These are phyloP conservation scores for Silurus glanis DNA, from an alignment of 2,113 vertebrate genomes.

Conservation along the genomic window DNA sequence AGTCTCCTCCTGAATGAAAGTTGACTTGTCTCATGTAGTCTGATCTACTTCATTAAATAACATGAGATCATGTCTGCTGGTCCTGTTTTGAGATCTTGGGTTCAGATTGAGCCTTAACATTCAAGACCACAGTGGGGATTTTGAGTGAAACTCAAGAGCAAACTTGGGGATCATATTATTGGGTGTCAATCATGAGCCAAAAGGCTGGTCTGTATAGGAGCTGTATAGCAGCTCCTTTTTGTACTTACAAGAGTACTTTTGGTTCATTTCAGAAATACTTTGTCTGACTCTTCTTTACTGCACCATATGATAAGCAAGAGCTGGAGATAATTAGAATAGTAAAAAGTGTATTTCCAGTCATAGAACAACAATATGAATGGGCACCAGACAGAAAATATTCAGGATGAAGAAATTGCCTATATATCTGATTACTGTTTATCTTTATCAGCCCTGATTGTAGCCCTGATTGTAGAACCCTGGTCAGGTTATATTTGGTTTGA, in stretches of 20 bases:
- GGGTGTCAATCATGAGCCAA: background rate
- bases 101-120: constrained; percentile 8
- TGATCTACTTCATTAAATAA: constrained; percentile 30
- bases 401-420: background rate
- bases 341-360: background rate
- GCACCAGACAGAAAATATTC: constrained; percentile 17
- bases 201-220: background rate
- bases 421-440: constrained; percentile 8
- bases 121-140: background rate
- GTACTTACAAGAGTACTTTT: background rate
- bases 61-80: constrained; percentile 50
- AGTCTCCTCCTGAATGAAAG: constrained; percentile 22
- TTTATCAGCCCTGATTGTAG: constrained; percentile 16
- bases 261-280: background rate
- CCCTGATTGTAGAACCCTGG: background rate
- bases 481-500: constrained; percentile 25
- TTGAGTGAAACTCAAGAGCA: background rate
- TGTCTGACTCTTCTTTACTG: background rate
- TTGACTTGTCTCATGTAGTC: constrained; percentile 28
- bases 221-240: background rate
- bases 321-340: background rate
- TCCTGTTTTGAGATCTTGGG: constrained; percentile 29
- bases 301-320: background rate
- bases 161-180: background rate
- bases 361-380: constrained; percentile 4